Evolutionary conservation across 2,113 vertebrate genomes (phyloP), one percentile per base, ranked within the genome.

Genomic region (Murina feae): DNA sequence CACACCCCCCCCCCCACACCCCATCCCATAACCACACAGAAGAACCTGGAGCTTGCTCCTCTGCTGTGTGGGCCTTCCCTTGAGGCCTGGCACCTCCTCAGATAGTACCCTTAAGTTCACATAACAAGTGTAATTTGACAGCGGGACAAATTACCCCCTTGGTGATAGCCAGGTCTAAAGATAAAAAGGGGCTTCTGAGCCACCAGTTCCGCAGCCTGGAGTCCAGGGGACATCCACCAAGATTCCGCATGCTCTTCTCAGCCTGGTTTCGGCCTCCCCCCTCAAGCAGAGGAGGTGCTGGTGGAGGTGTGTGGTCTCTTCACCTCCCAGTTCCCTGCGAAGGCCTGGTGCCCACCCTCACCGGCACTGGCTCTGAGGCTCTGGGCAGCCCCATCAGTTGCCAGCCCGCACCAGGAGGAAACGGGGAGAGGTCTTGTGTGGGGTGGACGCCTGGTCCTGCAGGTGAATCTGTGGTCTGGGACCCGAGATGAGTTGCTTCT

Each of bases 401-500:
- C 55, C 3, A 7, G 72, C 17, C 20, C 20, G 74, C 16, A 3
- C 20, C 0, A 2, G 11, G 9, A 76, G 44, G 60, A 42, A 55
- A 44, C 80, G 37, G 7, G 11, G 37, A 42, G 12, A 39, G 17
- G 9, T 69, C 42, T 2, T 0, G 2, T 44, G 42, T 44, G 6
- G 17, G 37, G 86, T 0, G 0, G 66, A 55, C 12, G n/a, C 65
- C 66, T 25, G 35, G 55, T 76, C 76, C 83, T 14, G 21, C 2
- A 6, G 88, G 44, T 30, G 4, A 83, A 47, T 65, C n/a, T 23
- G 78, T 89, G 72, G 51, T 63, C 16, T 75, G 91, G 91, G 93
- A 95, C 86, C 96, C 49, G 86, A 95, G 93, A 89, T 39, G 68
- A 95, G 92, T 89, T 78, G 63, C 80, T 32, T 79, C 95, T 96